Evolutionary conservation across 2,888 invertebrate species (phyloP).

Genomic region (Microctonus brassicae): DNA sequence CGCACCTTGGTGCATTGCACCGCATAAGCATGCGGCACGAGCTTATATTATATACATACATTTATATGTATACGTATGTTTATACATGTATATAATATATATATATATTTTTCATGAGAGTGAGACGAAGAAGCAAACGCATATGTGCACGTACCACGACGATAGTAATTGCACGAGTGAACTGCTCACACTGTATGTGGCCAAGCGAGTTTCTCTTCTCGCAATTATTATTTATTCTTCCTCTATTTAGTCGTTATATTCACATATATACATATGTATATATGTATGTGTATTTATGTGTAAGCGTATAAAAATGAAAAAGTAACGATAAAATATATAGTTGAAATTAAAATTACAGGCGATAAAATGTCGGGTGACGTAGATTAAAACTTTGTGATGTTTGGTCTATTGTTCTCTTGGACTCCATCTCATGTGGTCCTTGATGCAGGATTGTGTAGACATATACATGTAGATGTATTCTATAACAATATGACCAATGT

Average conservation of each 20-base stretch:
- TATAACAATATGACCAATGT: background rate
- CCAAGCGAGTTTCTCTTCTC: slow-evolving; percentile 27
- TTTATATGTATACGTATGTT: slow-evolving; percentile 2
- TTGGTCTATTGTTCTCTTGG: slow-evolving; percentile 17
- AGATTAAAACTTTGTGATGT: slow-evolving; percentile 11
- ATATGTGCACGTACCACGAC: slow-evolving; percentile 48
- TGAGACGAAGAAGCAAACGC: slow-evolving; percentile 39
- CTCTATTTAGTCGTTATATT: background rate
- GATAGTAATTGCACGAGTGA: slow-evolving; percentile 44
- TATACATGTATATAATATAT: slow-evolving; percentile 13
- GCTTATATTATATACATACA: slow-evolving; percentile 21
- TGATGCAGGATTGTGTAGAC: background rate
- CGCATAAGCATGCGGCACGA: slow-evolving; percentile 36
- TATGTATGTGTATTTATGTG: background rate
- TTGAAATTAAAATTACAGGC: slow-evolving; percentile 9
- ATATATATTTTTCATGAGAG: slow-evolving; percentile 25
- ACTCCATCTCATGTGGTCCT: slow-evolving; percentile 17
- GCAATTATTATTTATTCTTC: slow-evolving; percentile 22
- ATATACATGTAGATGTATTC: background rate
- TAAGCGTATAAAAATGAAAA: too few species aligned
- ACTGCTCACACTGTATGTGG: slow-evolving; percentile 13
- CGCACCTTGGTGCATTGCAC: slow-evolving; percentile 32
- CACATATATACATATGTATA: background rate
- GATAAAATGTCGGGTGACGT: slow-evolving; percentile 4
- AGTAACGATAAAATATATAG: background rate